A percentile compares a stretch with the other conserved stretches of the same genome.
phyloP scores from a whole-genome alignment of 2,888 invertebrate genomes.

The Pteria penguin region DNA sequence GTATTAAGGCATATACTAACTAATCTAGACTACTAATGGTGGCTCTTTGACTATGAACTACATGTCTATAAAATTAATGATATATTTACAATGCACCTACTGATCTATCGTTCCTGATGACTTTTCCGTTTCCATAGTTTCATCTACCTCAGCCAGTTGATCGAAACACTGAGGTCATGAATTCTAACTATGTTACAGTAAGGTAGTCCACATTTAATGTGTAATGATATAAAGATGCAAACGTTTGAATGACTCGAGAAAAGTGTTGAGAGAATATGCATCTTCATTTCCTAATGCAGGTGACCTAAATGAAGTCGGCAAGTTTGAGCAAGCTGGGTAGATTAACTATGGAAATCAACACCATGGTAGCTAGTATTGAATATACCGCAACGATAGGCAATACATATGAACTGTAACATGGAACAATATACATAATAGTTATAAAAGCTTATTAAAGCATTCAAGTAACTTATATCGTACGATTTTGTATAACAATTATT shows the following conservation, averaged over 20 bases:
- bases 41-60: no score
- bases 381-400: neutral
- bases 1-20: no score
- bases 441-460: slow-evolving; percentile 3
- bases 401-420: slow-evolving; percentile 30
- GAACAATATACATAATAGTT: slow-evolving; percentile 4
- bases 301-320: slow-evolving; percentile 34
- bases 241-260: slow-evolving; percentile 14
- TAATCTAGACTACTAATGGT: no score
- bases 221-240: neutral
- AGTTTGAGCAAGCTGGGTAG: slow-evolving; percentile 46
- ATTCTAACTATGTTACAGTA: neutral
- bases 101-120: no score
- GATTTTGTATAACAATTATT: neutral
- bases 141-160: neutral
- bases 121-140: neutral
- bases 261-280: no score
- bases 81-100: no score
- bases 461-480: slow-evolving; percentile 20
- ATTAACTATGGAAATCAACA: slow-evolving; percentile 26
- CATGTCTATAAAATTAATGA: no score
- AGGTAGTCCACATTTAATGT: neutral
- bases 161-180: neutral
- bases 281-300: no score
- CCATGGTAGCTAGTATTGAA: slow-evolving; percentile 4